Evolutionary conservation across 2,797 vertebrate genomes (phyloP).

Genomic region (Astyanax mexicanus): DNA sequence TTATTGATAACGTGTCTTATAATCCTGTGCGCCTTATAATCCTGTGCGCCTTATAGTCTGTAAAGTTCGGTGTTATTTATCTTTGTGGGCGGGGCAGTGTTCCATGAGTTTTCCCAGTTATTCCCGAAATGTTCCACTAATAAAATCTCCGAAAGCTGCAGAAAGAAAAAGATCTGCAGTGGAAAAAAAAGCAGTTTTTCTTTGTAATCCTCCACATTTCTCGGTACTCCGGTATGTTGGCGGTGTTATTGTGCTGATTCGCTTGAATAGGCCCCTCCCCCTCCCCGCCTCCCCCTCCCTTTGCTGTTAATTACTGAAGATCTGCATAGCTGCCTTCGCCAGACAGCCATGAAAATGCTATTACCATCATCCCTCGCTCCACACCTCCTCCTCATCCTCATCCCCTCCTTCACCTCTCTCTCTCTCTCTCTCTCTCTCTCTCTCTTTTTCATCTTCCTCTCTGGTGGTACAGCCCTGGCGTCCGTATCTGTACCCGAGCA

Average conservation of each 20-base stretch:
- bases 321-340: conserved; percentile 69
- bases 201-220: not conserved
- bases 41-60: too few relatives aligned
- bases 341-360: conserved; percentile 6
- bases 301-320: conserved; percentile 75
- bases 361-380: conserved; percentile 51
- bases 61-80: too few relatives aligned
- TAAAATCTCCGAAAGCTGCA: not conserved
- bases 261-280: conserved; percentile 56
- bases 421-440: conserved; percentile 42
- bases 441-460: not conserved
- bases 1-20: too few relatives aligned
- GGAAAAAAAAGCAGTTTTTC: not conserved
- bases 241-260: conserved; percentile 22
- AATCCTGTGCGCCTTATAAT: too few relatives aligned
- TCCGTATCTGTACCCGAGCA: not conserved
- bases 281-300: conserved; percentile 63
- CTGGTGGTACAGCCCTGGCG: not conserved
- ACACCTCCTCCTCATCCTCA: conserved; percentile 46
- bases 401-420: conserved; percentile 51
- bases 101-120: too few relatives aligned
- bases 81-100: too few relatives aligned
- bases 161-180: not conserved
- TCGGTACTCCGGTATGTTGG: too few relatives aligned
- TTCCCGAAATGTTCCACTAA: not conserved